A percentile compares a stretch with the other conserved stretches of the same genome.
phyloP scores from a whole-genome alignment of 2,113 vertebrate species.

The Xiphophorus couchianus region DNA sequence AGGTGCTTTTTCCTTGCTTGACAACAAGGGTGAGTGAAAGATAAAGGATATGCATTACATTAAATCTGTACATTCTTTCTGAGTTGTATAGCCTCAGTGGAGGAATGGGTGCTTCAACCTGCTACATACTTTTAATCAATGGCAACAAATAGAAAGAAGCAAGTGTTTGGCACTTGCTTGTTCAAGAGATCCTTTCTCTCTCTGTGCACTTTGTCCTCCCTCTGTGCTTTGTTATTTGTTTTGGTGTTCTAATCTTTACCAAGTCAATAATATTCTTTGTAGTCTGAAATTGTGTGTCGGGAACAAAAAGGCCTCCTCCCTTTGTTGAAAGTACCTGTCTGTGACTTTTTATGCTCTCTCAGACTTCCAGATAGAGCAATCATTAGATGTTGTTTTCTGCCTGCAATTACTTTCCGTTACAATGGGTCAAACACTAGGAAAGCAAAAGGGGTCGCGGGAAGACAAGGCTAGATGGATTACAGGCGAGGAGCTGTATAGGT shows the following conservation, averaged over 20 bases:
- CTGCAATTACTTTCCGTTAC: constrained; percentile 83
- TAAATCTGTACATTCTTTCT: constrained; percentile 42
- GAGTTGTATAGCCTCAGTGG: constrained; percentile 46
- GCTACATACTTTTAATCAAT: constrained; percentile 81
- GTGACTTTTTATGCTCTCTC: constrained; percentile 79
- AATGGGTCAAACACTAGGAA: constrained; percentile 77
- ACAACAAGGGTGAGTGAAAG: constrained; percentile 45
- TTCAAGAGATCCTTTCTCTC: constrained; percentile 71
- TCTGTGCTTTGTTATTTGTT: constrained; percentile 82
- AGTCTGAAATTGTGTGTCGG: constrained; percentile 82
- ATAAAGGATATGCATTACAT: constrained; percentile 65
- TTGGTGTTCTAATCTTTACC: constrained; percentile 84
- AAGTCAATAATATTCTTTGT: constrained; percentile 88
- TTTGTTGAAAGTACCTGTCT: constrained; percentile 82
- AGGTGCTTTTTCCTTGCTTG: background rate
- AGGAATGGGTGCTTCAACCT: constrained; percentile 61
- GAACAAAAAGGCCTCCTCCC: constrained; percentile 74
- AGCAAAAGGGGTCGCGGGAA: constrained; percentile 63
- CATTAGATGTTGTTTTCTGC: constrained; percentile 85
- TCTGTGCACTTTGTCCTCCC: constrained; percentile 78
- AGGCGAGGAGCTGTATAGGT: constrained; percentile 68
- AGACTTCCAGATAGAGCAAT: constrained; percentile 81
- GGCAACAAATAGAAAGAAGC: constrained; percentile 64
- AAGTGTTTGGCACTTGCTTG: constrained; percentile 62
- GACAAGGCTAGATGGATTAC: constrained; percentile 78